phyloP scores from a whole-genome alignment of 2,113 vertebrate species.

The Athene noctua region DNA sequence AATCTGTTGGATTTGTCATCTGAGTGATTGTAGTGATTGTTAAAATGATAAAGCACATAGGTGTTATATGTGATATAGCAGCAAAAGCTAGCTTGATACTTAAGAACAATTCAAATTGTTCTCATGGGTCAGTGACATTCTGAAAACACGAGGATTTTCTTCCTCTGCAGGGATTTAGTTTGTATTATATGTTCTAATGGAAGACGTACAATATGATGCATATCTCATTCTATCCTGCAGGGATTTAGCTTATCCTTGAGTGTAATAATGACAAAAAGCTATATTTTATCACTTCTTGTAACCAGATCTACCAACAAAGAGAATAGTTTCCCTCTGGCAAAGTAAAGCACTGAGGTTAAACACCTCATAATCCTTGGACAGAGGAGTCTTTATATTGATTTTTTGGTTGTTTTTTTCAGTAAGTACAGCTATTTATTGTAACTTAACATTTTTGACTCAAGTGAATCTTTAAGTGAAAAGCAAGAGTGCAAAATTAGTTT shows the following conservation, averaged over 20 bases:
- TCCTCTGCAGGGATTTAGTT: neutral
- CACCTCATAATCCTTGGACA: constrained; percentile 21
- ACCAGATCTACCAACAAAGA: constrained; percentile 56
- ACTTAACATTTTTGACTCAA: neutral
- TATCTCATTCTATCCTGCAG: constrained; percentile 8
- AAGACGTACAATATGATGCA: neutral
- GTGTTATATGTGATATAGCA: neutral
- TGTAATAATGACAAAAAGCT: constrained; percentile 12
- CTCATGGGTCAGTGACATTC: neutral
- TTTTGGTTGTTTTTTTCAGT: neutral
- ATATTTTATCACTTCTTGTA: constrained; percentile 24
- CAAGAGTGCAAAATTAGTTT: neutral
- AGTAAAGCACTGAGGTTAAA: constrained; percentile 34
- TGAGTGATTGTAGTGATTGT: neutral
- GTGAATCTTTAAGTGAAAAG: neutral
- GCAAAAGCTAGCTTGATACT: neutral
- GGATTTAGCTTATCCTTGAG: constrained; percentile 14
- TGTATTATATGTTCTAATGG: neutral
- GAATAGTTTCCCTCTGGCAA: constrained; percentile 14
- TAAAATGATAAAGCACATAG: neutral
- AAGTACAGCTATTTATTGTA: neutral
- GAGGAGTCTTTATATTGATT: neutral
- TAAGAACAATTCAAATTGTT: neutral
- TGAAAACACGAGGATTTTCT: neutral
- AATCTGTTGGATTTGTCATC: neutral